phyloP scores from a whole-genome alignment of 2,888 invertebrate genomes.

The Sepioteuthis lessoniana region DNA sequence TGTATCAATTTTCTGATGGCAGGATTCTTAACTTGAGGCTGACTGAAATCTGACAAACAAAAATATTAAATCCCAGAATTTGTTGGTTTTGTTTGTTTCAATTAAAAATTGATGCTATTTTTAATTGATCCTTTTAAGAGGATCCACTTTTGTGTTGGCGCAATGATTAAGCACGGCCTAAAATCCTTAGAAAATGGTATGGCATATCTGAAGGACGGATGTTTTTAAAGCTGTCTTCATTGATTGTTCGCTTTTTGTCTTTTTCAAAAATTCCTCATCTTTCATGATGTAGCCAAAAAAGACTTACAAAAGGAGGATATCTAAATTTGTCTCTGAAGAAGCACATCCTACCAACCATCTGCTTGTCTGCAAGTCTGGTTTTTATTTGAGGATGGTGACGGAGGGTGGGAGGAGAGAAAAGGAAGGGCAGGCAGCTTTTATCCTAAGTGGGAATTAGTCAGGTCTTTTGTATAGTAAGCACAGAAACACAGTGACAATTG shows the following conservation, averaged over 20 bases:
- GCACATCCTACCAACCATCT: conserved; percentile 25
- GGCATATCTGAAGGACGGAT: background rate
- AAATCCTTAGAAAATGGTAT: background rate
- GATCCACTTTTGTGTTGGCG: background rate
- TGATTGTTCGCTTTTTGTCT: background rate
- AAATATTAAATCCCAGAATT: background rate
- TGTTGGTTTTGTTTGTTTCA: background rate
- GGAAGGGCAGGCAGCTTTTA: background rate
- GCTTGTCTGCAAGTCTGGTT: background rate
- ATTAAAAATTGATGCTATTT: conserved; percentile 33
- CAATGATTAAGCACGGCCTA: background rate
- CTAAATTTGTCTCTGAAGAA: background rate
- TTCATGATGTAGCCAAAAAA: background rate
- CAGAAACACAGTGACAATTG: conserved; percentile 20
- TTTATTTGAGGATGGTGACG: background rate
- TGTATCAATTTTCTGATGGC: background rate
- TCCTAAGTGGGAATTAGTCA: conserved; percentile 33
- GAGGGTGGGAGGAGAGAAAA: background rate
- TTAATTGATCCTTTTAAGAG: conserved; percentile 21
- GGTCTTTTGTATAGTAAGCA: conserved; percentile 18
- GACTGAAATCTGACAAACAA: background rate
- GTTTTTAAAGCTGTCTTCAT: background rate
- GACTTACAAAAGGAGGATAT: no score
- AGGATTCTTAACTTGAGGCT: background rate
- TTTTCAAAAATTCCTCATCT: background rate